These are phyloP conservation scores for Idaea dimidiata DNA, from an alignment of 2,888 invertebrate species.

Conservation along the genomic window DNA sequence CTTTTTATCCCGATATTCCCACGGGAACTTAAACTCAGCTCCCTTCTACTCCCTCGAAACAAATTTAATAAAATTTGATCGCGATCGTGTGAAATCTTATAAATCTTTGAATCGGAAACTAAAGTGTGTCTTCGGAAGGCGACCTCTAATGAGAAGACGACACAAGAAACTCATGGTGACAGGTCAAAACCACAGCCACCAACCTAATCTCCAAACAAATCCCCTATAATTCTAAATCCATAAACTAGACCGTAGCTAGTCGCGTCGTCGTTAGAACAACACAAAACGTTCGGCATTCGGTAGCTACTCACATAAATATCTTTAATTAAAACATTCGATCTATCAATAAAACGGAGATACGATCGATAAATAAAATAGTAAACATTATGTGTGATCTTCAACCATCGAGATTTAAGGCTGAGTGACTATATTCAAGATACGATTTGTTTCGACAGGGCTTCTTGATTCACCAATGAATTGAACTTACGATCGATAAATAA, in stretches of 20 bases:
- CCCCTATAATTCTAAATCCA: not conserved
- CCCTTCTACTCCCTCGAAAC: no score
- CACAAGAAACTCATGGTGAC: no score
- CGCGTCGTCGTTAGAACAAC: no score
- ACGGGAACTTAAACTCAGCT: no score
- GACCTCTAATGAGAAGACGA: no score
- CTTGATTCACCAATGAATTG: not conserved
- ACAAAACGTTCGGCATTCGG: not conserved
- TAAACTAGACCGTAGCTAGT: not conserved
- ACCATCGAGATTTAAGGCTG: slow-evolving; percentile 27
- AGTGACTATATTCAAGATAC: not conserved
- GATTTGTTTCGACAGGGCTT: no score
- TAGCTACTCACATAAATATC: not conserved
- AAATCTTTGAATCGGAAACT: no score
- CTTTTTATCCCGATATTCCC: no score
- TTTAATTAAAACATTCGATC: not conserved
- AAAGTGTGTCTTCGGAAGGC: no score
- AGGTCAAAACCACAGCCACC: no score
- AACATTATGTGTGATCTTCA: not conserved
- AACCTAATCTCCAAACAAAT: not conserved
- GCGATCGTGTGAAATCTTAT: no score
- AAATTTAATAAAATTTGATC: no score
- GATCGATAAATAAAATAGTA: slow-evolving; percentile 1
- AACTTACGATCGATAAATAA: not conserved
- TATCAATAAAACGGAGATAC: not conserved